Percentiles rank a stretch among this genome's conserved stretches.
These are phyloP conservation scores for Callimorpha dominula DNA, from an alignment of 2,888 invertebrate genomes.

Conservation along the genomic window DNA sequence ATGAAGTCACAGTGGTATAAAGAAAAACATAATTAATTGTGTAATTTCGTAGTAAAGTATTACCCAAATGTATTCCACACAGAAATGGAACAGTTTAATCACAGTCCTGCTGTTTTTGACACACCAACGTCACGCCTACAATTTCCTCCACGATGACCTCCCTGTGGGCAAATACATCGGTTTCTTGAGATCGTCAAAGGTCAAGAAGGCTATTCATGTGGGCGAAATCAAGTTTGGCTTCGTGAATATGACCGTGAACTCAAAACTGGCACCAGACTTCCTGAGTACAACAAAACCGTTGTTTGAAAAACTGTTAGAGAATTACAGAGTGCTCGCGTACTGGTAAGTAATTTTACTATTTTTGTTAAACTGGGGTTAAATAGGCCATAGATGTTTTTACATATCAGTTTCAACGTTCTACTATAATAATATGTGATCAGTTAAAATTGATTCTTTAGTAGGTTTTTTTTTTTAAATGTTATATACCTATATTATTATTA, in stretches of 20 bases:
- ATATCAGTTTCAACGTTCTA: no score
- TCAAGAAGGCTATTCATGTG: constrained; percentile 75
- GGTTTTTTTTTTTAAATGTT: no score
- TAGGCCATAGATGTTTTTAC: no score
- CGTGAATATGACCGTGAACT: constrained; percentile 73
- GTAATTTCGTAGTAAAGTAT: background rate
- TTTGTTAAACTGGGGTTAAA: background rate
- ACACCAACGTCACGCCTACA: constrained; percentile 75
- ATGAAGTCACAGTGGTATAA: no score
- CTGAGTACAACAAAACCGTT: constrained; percentile 67
- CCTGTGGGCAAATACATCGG: constrained; percentile 55
- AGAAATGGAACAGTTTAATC: constrained; percentile 74
- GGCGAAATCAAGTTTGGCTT: constrained; percentile 68
- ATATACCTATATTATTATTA: no score
- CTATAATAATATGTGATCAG: no score
- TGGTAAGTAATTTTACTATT: constrained; percentile 55
- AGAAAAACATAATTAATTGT: background rate
- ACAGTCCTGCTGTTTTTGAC: constrained; percentile 62
- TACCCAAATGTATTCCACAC: constrained; percentile 22
- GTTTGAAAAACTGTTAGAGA: constrained; percentile 69
- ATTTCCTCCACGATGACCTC: constrained; percentile 73
- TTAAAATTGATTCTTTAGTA: no score
- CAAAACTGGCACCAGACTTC: constrained; percentile 68
- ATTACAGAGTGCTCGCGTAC: constrained; percentile 73
- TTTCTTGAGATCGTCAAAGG: constrained; percentile 60